These are phyloP conservation scores for Drosophila histrio DNA, from an alignment of 2,888 invertebrate species.

Conservation along the genomic window DNA sequence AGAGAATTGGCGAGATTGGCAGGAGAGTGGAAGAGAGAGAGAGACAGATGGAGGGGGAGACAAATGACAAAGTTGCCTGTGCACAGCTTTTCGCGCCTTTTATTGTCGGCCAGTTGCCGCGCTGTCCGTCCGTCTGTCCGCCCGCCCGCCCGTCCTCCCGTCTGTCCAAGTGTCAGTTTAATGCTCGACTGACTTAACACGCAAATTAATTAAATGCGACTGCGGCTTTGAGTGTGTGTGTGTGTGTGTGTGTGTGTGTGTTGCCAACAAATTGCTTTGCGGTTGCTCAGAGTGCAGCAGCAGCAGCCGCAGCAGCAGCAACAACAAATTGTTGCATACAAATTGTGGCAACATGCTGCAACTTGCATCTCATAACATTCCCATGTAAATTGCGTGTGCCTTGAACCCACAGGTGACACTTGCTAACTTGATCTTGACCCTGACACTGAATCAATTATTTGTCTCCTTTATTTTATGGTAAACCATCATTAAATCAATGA, in stretches of 20 bases:
- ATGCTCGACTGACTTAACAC: slow-evolving; percentile 60
- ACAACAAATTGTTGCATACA: slow-evolving; percentile 58
- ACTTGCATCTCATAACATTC: slow-evolving; percentile 22
- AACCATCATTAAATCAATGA: too few relatives aligned
- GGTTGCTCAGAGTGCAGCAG: slow-evolving; percentile 32
- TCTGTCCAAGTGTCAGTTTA: slow-evolving; percentile 51
- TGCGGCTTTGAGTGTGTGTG: not conserved
- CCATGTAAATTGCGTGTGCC: slow-evolving; percentile 15
- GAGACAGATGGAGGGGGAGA: not conserved
- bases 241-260: too few relatives aligned
- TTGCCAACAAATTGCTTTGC: slow-evolving; percentile 58
- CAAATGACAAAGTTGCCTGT: slow-evolving; percentile 46
- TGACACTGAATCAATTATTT: slow-evolving; percentile 9
- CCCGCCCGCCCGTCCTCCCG: slow-evolving; percentile 27
- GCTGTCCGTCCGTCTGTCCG: slow-evolving; percentile 24
- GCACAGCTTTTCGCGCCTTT: slow-evolving; percentile 48
- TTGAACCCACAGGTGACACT: slow-evolving; percentile 16
- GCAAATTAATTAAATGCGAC: slow-evolving; percentile 66
- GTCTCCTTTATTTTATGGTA: not conserved
- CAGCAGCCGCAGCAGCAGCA: slow-evolving; percentile 23
- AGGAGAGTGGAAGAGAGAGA: not conserved
- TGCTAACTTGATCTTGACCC: slow-evolving; percentile 30
- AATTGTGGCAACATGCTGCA: slow-evolving; percentile 52
- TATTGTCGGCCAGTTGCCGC: slow-evolving; percentile 33
- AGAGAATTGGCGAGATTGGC: not conserved